Base-by-base conservation (phyloP, 1,140 invertebrate species). In the Procambarus clarkii region DNA sequence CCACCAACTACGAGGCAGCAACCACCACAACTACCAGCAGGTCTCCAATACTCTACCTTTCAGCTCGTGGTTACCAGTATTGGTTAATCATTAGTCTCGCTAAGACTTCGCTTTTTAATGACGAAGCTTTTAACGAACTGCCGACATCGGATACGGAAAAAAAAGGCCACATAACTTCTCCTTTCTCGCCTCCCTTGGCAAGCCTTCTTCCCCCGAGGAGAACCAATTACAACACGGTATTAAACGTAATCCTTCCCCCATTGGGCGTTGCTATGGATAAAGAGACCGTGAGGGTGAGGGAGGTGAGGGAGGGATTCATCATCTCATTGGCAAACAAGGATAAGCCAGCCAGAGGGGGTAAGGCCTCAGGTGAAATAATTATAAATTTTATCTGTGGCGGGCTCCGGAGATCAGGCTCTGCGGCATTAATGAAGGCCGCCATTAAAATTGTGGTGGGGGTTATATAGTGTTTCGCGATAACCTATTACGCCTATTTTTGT, bases 11-110 rank as follows among this genome's bases (percentile, higher is more conserved):
- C 69, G 4, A 64, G 8, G 1, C 21, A 74, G 7, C 69, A n/a
- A 45, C 21, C 79, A 50, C 79, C 18, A 24, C 54, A 13, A n/a
- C n/a, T 11, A 48, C 79, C 60, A 64, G 45, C 50, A 21, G 48
- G n/a, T 13, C 79, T 9, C 79, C 79, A 13, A 48, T 13, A 71
- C 45, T 45, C 34, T 58, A n/a, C 18, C 58, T 54, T 54, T 18
- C 54, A 54, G 21, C 48, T 45, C 24, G 13, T 21, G 45, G 78
- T 34, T 50, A 46, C 45, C n/a, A 76, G 74, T 88, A 88, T 88
- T 88, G 87, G 87, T 89, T 82, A 69, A 83, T 89, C 87, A 89
- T 89, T 89, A 89, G 87, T 81, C 46, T 83, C 87, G 34, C 34
- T 89, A 89, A 89, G 87, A 89, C 79, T 89, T 89, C 64, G 24